Evolutionary conservation across 2,113 vertebrate species (phyloP), one percentile per base, ranked within the genome.

Genomic region (Sander lucioperca): DNA sequence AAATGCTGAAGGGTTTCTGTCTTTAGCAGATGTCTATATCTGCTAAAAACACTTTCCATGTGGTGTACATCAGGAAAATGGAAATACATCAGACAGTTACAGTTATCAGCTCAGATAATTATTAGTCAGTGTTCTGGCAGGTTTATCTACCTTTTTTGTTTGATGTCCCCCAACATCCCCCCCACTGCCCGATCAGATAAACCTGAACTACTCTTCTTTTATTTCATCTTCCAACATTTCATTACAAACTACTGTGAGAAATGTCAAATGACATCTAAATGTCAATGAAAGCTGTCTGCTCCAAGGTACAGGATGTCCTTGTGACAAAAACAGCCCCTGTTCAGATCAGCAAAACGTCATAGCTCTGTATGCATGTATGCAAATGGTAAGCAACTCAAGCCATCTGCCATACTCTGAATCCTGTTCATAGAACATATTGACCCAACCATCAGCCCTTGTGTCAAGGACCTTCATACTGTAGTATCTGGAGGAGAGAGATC

Each of bases 371-470:
- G 36, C 25, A 69, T 76, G 48, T 68, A 66, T 70, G 85, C 71
- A 67, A 86, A 84, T 58, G 16, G 12, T 0, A 1, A 56, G 30
- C 45, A 27, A 75, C 36, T 72, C 59, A 21, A 66, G 58, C 79
- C 77, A 84, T 85, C 82, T 85, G 73, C 21, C 23, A 7, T 4
- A 36, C 19, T 69, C 56, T 68, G 33, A 70, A 57, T 57, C 9
- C 43, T 59, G 56, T 23, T 59, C 61, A 63, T 47, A 30, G 27
- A 61, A 47, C n/a, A 36, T 4, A 76, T 68, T 53, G 59, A 58
- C 45, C 11, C 25, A 77, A 43, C 33, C 27, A 71, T 15, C 66
- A 27, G 63, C 65, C 13, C 18, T 51, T 23, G 63, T 69, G 50
- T 27, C 61, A 69, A 84, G 33, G 11, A 50, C 66, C 80, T 59